These are phyloP conservation scores for Drosophila setosimentum DNA, from an alignment of 2,888 invertebrate species.

Conservation along the genomic window DNA sequence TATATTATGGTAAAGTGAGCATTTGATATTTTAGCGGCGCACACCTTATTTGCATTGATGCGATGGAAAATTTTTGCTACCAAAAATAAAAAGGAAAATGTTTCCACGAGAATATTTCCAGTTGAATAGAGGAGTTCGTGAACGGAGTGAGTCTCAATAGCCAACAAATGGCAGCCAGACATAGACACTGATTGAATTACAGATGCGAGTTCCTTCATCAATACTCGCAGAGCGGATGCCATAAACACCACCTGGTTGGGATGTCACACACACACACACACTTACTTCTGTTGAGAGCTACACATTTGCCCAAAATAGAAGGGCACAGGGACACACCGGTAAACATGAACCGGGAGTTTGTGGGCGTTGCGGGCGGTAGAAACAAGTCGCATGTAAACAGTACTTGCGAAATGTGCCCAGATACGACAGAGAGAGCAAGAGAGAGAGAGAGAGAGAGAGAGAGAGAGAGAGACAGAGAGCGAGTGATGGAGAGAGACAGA, in stretches of 20 bases:
- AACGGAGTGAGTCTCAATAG: constrained; percentile 44
- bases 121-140: constrained; percentile 64
- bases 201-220: constrained; percentile 82
- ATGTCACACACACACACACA: constrained; percentile 34
- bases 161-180: constrained; percentile 71
- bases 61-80: constrained; percentile 47
- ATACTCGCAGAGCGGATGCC: constrained; percentile 82
- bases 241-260: constrained; percentile 81
- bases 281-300: constrained; percentile 30
- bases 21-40: constrained; percentile 52
- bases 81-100: constrained; percentile 29
- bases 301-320: constrained; percentile 58
- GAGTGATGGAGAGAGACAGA: too few species aligned
- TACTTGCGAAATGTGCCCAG: constrained; percentile 76
- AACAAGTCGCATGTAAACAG: constrained; percentile 58
- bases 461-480: not conserved
- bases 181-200: constrained; percentile 82
- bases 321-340: constrained; percentile 36
- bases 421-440: constrained; percentile 41
- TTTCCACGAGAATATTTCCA: constrained; percentile 68
- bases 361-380: constrained; percentile 23
- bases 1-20: constrained; percentile 49
- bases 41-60: constrained; percentile 76
- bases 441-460: not conserved
- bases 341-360: constrained; percentile 11